Conservation (phyloP, 1,140 invertebrate species). For the Achroia grisella region DNA sequence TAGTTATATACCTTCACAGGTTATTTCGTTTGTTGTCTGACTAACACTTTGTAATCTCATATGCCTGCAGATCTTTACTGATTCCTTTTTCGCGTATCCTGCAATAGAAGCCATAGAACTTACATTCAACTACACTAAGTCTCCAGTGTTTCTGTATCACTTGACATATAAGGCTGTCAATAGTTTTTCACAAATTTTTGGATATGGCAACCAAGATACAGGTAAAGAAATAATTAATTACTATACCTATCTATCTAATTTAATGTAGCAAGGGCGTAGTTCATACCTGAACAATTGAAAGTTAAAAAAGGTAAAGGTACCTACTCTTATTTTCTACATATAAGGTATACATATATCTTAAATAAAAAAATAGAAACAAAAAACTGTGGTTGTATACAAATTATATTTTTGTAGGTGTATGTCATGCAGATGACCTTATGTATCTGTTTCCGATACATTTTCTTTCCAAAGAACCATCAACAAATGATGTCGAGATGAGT, state of each 20-base stretch:
- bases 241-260: too few species aligned
- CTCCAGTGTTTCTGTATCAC: slow-evolving; percentile 78
- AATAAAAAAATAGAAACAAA: background rate
- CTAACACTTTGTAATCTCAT: too few species aligned
- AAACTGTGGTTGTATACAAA: slow-evolving; percentile 1
- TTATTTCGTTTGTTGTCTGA: too few species aligned
- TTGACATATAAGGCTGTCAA: slow-evolving; percentile 78
- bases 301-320: too few species aligned
- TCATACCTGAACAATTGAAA: too few species aligned
- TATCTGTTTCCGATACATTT: slow-evolving; percentile 81
- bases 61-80: slow-evolving; percentile 77
- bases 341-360: too few species aligned
- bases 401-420: slow-evolving; percentile 69
- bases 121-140: slow-evolving; percentile 55
- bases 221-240: slow-evolving; percentile 54
- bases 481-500: slow-evolving; percentile 34
- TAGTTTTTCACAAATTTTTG: slow-evolving; percentile 82
- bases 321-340: too few species aligned
- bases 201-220: slow-evolving; percentile 75
- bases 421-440: slow-evolving; percentile 83
- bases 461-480: slow-evolving; percentile 25
- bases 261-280: too few species aligned
- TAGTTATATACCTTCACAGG: too few species aligned
- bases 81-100: slow-evolving; percentile 79
- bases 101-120: slow-evolving; percentile 75